Percentiles rank a stretch among this genome's conserved stretches.
These are phyloP conservation scores for Pachyseris speciosa DNA, from an alignment of 64 coral and sea anemone genomes.

Conservation along the genomic window DNA sequence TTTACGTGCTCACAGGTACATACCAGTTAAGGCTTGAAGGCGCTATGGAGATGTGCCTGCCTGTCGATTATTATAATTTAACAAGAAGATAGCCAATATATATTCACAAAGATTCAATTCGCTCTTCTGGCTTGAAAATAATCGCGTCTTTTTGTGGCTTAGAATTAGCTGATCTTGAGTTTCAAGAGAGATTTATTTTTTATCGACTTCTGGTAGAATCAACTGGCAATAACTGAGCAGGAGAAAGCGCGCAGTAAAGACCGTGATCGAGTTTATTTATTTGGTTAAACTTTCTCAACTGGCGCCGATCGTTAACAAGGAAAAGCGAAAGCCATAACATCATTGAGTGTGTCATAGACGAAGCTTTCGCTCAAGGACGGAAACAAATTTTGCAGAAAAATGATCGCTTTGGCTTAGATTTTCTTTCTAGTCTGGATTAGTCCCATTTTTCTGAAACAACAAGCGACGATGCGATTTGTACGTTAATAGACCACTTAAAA, in stretches of 20 bases:
- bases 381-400: background rate
- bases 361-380: background rate
- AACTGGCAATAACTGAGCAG: background rate
- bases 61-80: background rate
- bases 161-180: background rate
- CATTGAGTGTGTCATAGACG: background rate
- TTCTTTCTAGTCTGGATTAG: background rate
- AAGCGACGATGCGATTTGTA: background rate
- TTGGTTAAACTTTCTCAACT: background rate
- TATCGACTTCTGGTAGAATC: background rate
- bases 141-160: background rate
- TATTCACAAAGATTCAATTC: background rate
- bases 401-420: background rate
- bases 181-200: background rate
- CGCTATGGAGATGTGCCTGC: slow-evolving; percentile 34
- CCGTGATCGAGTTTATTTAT: background rate
- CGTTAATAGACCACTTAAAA: background rate
- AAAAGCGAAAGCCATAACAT: background rate
- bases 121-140: background rate
- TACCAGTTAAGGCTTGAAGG: slow-evolving; percentile 36
- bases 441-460: background rate
- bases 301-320: background rate
- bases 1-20: slow-evolving; percentile 4
- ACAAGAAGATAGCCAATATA: background rate
- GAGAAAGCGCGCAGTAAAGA: background rate